These are phyloP conservation scores for Pachyrhynchus sulphureomaculatus DNA, from an alignment of 1,140 invertebrate genomes.

Conservation along the genomic window DNA sequence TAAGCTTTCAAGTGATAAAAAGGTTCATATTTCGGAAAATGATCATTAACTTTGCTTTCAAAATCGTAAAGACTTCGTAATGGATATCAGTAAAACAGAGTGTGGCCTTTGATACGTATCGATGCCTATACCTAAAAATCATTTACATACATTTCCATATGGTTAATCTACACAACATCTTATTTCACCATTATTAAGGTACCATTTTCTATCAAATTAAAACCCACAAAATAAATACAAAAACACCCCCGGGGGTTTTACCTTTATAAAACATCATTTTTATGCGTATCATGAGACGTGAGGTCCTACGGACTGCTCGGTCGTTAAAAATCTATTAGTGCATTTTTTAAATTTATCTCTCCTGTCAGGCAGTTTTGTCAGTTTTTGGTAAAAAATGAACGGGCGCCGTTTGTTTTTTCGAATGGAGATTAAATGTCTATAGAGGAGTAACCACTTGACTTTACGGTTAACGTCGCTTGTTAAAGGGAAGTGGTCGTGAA, in stretches of 20 bases:
- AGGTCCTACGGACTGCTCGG: neutral
- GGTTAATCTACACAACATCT: too few species aligned
- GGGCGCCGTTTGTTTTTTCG: neutral
- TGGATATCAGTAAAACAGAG: too few species aligned
- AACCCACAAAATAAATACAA: neutral
- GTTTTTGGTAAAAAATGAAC: conserved; percentile 16
- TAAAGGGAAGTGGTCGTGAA: too few species aligned
- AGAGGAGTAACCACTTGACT: neutral
- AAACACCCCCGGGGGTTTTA: neutral
- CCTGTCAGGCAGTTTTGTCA: conserved; percentile 13
- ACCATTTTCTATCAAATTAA: too few species aligned
- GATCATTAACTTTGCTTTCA: too few species aligned
- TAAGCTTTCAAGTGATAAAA: too few species aligned
- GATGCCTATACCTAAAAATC: too few species aligned
- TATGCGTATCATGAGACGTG: conserved; percentile 1
- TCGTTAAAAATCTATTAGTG: conserved; percentile 25
- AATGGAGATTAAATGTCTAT: neutral
- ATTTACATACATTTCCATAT: too few species aligned
- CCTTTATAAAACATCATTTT: conserved; percentile 10
- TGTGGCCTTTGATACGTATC: too few species aligned
- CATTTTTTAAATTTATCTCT: conserved; percentile 18
- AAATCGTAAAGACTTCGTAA: too few species aligned
- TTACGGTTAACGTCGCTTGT: neutral
- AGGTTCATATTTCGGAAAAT: too few species aligned
- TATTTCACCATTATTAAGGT: too few species aligned